These are phyloP conservation scores for Drosophila nikananu DNA, from an alignment of 1,140 invertebrate species.

Conservation along the genomic window DNA sequence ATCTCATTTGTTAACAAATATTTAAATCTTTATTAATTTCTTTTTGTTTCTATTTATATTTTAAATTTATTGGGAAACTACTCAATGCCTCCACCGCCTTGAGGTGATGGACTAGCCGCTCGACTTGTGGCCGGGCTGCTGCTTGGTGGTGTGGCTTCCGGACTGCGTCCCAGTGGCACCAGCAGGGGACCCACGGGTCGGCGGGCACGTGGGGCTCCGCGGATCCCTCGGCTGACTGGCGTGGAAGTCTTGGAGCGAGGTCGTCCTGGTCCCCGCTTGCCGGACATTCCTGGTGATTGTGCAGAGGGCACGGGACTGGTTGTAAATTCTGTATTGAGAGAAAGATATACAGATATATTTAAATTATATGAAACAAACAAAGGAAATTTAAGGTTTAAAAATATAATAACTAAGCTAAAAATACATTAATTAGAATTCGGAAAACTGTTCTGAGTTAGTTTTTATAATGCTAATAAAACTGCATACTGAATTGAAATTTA, in stretches of 20 bases:
- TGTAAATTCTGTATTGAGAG: conserved; percentile 7
- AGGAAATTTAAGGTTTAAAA: no score
- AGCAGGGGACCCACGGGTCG: conserved; percentile 87
- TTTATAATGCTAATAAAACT: no score
- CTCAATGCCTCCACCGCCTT: background rate
- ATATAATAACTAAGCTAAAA: no score
- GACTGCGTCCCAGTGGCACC: conserved; percentile 87
- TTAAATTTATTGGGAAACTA: background rate
- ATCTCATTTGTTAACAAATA: background rate
- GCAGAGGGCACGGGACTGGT: conserved; percentile 20
- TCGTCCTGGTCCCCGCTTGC: conserved; percentile 90
- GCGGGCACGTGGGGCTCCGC: conserved; percentile 86
- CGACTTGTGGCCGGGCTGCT: conserved; percentile 80
- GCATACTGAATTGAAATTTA: no score
- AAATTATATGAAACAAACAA: background rate
- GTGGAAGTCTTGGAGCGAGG: conserved; percentile 89
- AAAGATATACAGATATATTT: background rate
- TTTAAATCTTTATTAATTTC: background rate
- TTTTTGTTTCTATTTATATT: background rate
- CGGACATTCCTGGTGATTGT: conserved; percentile 34
- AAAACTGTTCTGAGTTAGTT: no score
- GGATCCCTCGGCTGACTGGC: conserved; percentile 87
- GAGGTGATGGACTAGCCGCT: conserved; percentile 54
- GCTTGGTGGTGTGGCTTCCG: conserved; percentile 77
- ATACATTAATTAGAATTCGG: no score